Base-by-base conservation (phyloP, 2,113 vertebrate genomes). In the Macroglossus sobrinus region DNA sequence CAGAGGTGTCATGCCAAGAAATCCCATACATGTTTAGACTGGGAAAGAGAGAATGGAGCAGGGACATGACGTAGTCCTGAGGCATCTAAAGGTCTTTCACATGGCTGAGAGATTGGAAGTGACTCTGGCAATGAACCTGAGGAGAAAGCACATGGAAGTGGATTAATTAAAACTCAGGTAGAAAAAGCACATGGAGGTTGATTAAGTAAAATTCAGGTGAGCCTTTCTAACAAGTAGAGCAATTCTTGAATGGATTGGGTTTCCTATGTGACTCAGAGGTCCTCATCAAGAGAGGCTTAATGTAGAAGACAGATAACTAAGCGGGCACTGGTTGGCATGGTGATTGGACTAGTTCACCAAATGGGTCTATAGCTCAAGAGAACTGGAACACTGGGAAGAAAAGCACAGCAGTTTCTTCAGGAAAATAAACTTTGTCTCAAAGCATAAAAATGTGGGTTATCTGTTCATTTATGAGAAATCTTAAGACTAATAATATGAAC, bases 401-500 rank as follows among this genome's bases (percentile, higher is more conserved):
- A 88, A 94, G 15, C n/a, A 61, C 18, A 66, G 35, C 40, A 80
- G n/a, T 13, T 93, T 69, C 59, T 82, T 76, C 63, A 76, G 69
- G 40, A 82, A 96, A 82, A 82, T 61, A 59, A 86, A 86, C n/a
- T 91, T 74, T 68, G 47, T 68, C 38, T 74, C 47, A 59, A 89
- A 96, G 45, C 35, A 38, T 57, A 63, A 85, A 76, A 90, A 40
- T 22, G 38, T 43, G 28, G n/a, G 33, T 91, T 85, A 91, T 55
- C 22, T 72, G n/a, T 81, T n/a, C 12, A 4, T 43, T 35, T 30
- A 28, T 82, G n/a, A 78, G 88, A 92, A 80, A 68, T 68, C n/a
- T 13, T 21, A 38, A 96, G 19, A 87, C 55, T 68, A 92, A 53
- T 50, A 68, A 92, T 64, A 64, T 18, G 55, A 63, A 61, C 71